A percentile compares a stretch with the other conserved stretches of the same genome.
phyloP scores from a whole-genome alignment of 1,140 invertebrate genomes.

The Ips typographus region DNA sequence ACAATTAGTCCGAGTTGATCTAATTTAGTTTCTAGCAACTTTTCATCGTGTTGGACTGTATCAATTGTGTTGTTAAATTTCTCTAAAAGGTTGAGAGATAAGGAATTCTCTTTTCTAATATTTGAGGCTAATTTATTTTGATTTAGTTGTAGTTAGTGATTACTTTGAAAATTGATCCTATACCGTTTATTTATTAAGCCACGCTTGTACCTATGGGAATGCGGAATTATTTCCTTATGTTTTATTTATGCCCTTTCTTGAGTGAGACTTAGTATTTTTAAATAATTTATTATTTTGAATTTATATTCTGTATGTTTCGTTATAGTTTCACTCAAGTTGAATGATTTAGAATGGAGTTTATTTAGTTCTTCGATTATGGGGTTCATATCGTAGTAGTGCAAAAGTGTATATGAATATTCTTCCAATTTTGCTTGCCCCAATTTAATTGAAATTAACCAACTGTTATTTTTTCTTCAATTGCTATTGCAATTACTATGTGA shows the following conservation, averaged over 20 bases:
- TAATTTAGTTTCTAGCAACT: no score
- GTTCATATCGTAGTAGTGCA: no score
- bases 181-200: constrained; percentile 43
- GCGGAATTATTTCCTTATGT: constrained; percentile 37
- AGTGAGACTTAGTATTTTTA: not conserved
- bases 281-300: constrained; percentile 4
- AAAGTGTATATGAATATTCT: no score
- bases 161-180: constrained; percentile 42
- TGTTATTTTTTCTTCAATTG: not conserved
- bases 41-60: no score
- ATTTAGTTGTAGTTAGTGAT: constrained; percentile 29
- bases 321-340: constrained; percentile 14
- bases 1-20: constrained; percentile 12
- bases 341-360: no score
- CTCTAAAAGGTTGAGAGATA: constrained; percentile 2
- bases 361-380: no score
- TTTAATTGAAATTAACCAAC: not conserved
- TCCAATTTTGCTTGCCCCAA: no score
- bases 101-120: constrained; percentile 16
- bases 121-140: constrained; percentile 12
- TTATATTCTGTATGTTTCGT: constrained; percentile 1
- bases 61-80: constrained; percentile 10
- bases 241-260: constrained; percentile 34
- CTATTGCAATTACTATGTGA: not conserved
- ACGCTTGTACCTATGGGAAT: constrained; percentile 39